Base-by-base conservation (phyloP, 2,113 vertebrate species). In the Oryzias celebensis region DNA sequence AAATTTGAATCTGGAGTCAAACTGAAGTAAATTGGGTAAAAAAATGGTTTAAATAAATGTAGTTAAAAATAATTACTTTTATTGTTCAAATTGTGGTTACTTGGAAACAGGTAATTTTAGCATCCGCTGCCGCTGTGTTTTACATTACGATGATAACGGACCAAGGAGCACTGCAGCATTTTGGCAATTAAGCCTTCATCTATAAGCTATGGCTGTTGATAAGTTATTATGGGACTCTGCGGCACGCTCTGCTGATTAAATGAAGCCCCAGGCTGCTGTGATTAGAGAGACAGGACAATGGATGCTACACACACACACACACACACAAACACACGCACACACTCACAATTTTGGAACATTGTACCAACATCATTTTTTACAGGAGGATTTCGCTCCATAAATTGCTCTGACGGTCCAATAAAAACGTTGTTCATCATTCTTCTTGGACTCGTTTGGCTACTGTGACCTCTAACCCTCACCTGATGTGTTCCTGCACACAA, bases 261-360 rank as follows among this genome's bases (percentile, higher is more conserved):
- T 76, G 68, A 76, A 66, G 71, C 74, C 68, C 41, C 2, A 61
- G 54, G 81, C 78, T 58, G 71, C 78, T 47, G 74, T 78, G 81
- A 84, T 84, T 78, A 81, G 71, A 77, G 77, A 74, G 66, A 78
- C 71, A 77, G 77, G 78, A 84, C 75, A 84, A 84, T 83, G 71
- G 81, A 69, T 69, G 65, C 16, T 14, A 15, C 45, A 1, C 14
- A 17, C 42, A 0, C 75, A 1, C 48, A 49, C 50, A 65, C 31
- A 17, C 16, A 31, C 22, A 45, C 52, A 53, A 57, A 49, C 49
- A 55, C 50, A 70, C 56, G 56, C 56, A 52, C 56, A 56, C 55
- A 42, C 58, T 14, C 26, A 36, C n/a, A 5, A 41, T 51, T 52
- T 10, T 43, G 18, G 53, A 22, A 75, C 58, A 67, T 28, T 14